phyloP scores from a whole-genome alignment of 2,888 invertebrate genomes.

The Drosophila setosimentum region DNA sequence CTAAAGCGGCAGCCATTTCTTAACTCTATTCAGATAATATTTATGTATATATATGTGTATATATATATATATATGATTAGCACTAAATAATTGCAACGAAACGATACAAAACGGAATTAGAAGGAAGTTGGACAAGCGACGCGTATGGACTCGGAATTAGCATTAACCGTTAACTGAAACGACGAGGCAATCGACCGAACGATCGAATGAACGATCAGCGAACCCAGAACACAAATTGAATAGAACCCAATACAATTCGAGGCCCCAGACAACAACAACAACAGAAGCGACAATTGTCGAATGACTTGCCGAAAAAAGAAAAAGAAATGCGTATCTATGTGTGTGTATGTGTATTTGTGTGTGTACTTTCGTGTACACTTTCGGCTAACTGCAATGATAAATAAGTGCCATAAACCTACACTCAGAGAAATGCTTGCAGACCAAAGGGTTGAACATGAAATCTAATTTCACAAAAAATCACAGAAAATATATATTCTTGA shows the following conservation, averaged over 20 bases:
- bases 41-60: slow-evolving; percentile 27
- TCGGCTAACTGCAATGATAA: slow-evolving; percentile 28
- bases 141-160: slow-evolving; percentile 67
- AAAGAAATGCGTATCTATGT: slow-evolving; percentile 6
- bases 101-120: slow-evolving; percentile 25
- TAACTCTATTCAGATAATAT: slow-evolving; percentile 42
- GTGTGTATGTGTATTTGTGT: not conserved
- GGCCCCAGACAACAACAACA: slow-evolving; percentile 28
- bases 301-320: slow-evolving; percentile 49
- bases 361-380: slow-evolving; percentile 19
- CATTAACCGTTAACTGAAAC: slow-evolving; percentile 74
- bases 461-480: no score
- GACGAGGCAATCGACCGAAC: slow-evolving; percentile 50
- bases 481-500: not conserved
- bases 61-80: slow-evolving; percentile 19
- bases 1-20: slow-evolving; percentile 81
- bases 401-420: slow-evolving; percentile 16
- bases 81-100: slow-evolving; percentile 47
- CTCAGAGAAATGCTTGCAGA: slow-evolving; percentile 8
- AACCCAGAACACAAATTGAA: slow-evolving; percentile 27
- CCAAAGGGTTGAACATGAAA: not conserved
- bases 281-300: slow-evolving; percentile 14
- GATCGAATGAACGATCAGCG: slow-evolving; percentile 55
- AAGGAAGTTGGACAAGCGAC: slow-evolving; percentile 58
- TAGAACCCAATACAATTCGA: not conserved